Percentiles rank a stretch among this genome's conserved stretches.
Conservation (phyloP, 1,140 invertebrate species). For the Gonioctena quinquepunctata region DNA sequence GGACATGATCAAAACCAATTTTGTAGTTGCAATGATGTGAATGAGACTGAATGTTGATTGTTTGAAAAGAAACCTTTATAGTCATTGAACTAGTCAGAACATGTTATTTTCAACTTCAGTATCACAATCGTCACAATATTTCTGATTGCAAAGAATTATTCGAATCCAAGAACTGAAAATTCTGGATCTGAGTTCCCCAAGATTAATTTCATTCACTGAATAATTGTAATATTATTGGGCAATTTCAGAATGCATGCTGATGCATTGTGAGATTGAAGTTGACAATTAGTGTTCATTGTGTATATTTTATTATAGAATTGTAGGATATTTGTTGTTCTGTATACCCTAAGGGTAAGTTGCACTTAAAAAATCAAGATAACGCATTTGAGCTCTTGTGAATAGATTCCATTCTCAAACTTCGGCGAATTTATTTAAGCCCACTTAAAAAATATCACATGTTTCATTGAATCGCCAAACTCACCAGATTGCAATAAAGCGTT, state of each 20-base stretch:
- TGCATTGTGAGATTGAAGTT: not conserved
- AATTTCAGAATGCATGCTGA: no score
- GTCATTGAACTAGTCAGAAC: conserved; percentile 26
- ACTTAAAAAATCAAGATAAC: not conserved
- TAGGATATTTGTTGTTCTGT: conserved; percentile 25
- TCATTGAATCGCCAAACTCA: no score
- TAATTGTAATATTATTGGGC: no score
- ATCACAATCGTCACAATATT: no score
- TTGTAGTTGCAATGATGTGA: conserved; percentile 23
- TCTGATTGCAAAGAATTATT: no score
- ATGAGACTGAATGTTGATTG: conserved; percentile 40
- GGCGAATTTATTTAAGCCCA: no score
- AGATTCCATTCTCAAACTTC: not conserved
- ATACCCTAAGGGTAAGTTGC: not conserved
- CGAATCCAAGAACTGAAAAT: no score
- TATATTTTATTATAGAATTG: conserved; percentile 4
- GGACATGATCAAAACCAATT: conserved; percentile 24
- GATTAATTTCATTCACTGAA: no score
- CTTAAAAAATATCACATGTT: no score
- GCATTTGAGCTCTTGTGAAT: not conserved
- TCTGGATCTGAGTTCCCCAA: no score
- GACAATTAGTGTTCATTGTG: conserved; percentile 18
- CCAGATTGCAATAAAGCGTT: no score
- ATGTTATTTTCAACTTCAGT: not conserved
- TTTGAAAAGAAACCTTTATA: conserved; percentile 16